Evolutionary conservation across 2,888 invertebrate species (phyloP).

Genomic region (Ptilodon capucinus): DNA sequence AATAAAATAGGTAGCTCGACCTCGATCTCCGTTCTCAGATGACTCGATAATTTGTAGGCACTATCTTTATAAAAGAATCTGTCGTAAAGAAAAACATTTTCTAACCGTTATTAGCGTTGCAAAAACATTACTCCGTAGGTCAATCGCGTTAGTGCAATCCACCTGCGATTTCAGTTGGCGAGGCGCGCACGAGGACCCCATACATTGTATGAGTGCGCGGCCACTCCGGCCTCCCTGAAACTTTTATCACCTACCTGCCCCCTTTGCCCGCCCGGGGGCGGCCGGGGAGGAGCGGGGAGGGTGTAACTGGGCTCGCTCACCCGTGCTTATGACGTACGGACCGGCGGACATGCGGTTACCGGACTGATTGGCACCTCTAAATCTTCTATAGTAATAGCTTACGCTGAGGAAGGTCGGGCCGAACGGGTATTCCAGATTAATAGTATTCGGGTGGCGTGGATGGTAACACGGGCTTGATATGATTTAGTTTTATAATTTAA

Average conservation of each 20-base stretch:
- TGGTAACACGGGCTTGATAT: background rate
- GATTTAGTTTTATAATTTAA: background rate
- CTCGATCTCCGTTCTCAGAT: no score
- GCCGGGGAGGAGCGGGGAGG: background rate
- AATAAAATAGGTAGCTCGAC: no score
- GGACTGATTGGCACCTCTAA: slow-evolving; percentile 18
- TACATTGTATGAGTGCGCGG: background rate
- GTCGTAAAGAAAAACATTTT: no score
- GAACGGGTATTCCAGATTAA: background rate
- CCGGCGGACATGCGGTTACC: slow-evolving; percentile 8
- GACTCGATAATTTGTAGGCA: no score
- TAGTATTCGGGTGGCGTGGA: background rate
- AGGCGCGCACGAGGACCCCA: background rate
- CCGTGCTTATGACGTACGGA: slow-evolving; percentile 17
- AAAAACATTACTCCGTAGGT: background rate
- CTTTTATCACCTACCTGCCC: slow-evolving; percentile 9
- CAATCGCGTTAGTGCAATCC: background rate
- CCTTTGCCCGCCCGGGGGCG: background rate
- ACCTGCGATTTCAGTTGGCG: background rate
- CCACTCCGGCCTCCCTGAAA: slow-evolving; percentile 5
- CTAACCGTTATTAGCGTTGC: no score
- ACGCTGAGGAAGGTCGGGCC: background rate
- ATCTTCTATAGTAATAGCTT: slow-evolving; percentile 3
- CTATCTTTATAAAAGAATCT: no score
- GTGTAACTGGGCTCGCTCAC: background rate